Evolutionary conservation across 2,797 vertebrate species (phyloP).

Genomic region (Glyptemys insculpta): DNA sequence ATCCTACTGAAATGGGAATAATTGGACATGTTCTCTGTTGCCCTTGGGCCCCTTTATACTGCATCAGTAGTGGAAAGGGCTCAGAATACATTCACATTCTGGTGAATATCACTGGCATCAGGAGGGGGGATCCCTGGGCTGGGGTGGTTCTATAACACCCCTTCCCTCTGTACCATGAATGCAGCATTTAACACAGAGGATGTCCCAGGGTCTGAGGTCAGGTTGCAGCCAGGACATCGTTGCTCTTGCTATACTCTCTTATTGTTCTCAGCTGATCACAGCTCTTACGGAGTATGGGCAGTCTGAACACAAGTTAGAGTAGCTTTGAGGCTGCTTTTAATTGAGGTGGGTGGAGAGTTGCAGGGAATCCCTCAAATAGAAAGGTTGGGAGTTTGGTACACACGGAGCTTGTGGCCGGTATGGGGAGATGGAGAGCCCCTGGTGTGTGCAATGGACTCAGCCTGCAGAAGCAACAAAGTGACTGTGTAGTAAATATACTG

Average conservation of each 20-base stretch:
- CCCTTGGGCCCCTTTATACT: not conserved
- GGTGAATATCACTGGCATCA: not conserved
- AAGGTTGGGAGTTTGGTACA: accelerated
- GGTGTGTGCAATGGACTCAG: accelerated
- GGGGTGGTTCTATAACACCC: not conserved
- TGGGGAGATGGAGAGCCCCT: not conserved
- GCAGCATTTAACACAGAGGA: not conserved
- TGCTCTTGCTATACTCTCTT: not conserved
- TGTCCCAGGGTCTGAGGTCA: not conserved
- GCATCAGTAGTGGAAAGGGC: not conserved
- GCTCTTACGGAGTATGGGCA: not conserved
- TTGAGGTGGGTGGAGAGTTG: not conserved
- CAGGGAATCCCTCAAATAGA: not conserved
- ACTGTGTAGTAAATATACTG: not conserved
- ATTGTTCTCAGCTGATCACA: not conserved
- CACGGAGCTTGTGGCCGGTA: accelerated
- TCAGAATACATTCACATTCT: not conserved
- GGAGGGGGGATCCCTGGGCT: not conserved
- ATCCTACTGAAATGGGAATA: not conserved
- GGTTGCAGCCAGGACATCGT: not conserved
- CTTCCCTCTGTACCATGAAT: not conserved
- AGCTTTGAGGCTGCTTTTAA: not conserved
- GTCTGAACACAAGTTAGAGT: not conserved
- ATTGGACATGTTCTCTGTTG: not conserved
- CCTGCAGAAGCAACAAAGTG: not conserved